phyloP scores from a whole-genome alignment of 1,140 invertebrate species.

The Chionoecetes opilio region DNA sequence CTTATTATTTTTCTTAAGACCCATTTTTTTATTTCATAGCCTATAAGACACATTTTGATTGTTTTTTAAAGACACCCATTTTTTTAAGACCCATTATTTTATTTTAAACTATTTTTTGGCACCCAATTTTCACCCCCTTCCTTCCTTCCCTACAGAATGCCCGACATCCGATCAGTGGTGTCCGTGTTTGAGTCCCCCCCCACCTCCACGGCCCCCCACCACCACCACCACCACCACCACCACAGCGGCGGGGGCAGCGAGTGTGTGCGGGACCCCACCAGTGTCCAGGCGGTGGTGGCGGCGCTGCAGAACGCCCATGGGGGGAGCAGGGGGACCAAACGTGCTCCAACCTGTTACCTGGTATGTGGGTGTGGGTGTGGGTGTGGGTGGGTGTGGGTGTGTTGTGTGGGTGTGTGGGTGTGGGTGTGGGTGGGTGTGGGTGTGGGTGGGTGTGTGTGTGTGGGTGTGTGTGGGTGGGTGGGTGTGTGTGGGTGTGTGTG shows the following conservation, averaged over 20 bases:
- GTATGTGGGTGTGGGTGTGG: background rate
- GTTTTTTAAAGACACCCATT: too few relatives aligned
- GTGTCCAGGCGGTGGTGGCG: conserved; percentile 75
- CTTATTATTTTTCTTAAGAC: too few relatives aligned
- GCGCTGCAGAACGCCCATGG: conserved; percentile 70
- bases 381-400: background rate
- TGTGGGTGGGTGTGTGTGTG: background rate
- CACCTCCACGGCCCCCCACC: background rate
- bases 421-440: too few relatives aligned
- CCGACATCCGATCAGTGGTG: conserved; percentile 70
- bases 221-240: background rate
- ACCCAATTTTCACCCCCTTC: too few relatives aligned
- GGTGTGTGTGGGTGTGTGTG: too few relatives aligned
- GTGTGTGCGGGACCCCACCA: conserved; percentile 70
- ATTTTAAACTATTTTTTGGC: too few relatives aligned
- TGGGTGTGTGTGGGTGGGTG: background rate
- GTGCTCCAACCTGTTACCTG: conserved; percentile 42
- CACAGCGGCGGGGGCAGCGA: background rate
- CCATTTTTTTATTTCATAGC: too few relatives aligned
- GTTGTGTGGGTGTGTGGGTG: background rate
- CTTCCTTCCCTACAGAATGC: conserved; percentile 54
- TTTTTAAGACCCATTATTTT: conserved; percentile 24
- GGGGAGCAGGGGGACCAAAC: conserved; percentile 57
- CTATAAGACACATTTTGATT: too few relatives aligned
- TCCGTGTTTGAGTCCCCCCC: conserved; percentile 63